phyloP scores from a whole-genome alignment of 1,140 invertebrate species.

The Leptonema lineaticorne region DNA sequence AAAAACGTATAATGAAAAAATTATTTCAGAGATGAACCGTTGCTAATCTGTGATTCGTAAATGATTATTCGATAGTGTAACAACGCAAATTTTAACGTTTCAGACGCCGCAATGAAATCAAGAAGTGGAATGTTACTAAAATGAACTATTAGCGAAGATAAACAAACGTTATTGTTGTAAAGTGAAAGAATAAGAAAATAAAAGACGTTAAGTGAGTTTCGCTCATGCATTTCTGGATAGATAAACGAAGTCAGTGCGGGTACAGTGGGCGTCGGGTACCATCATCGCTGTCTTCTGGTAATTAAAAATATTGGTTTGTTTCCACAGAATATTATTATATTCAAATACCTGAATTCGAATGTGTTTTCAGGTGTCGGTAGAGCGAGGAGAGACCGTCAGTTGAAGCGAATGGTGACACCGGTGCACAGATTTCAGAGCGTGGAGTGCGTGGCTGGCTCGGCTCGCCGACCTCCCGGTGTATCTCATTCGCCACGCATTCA shows the following conservation, averaged over 20 bases:
- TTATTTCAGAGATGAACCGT: too few species aligned
- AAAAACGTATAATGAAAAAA: too few species aligned
- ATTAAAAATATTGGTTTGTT: too few species aligned
- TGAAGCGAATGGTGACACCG: slow-evolving; percentile 67
- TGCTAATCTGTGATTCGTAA: too few species aligned
- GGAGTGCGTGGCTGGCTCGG: slow-evolving; percentile 57
- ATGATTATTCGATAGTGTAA: too few species aligned
- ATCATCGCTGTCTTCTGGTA: slow-evolving; percentile 56
- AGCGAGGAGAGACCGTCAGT: slow-evolving; percentile 44
- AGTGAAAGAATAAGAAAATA: neutral
- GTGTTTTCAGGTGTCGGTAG: slow-evolving; percentile 45
- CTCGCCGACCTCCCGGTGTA: slow-evolving; percentile 52
- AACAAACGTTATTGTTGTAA: neutral
- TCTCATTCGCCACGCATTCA: slow-evolving; percentile 29
- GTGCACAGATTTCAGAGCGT: slow-evolving; percentile 67
- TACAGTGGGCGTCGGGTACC: slow-evolving; percentile 62
- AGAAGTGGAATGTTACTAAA: too few species aligned
- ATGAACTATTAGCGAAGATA: too few species aligned
- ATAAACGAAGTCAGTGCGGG: slow-evolving; percentile 68
- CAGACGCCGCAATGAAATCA: too few species aligned
- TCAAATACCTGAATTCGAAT: neutral
- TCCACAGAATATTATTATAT: too few species aligned
- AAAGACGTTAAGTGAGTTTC: slow-evolving; percentile 19
- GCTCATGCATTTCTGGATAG: slow-evolving; percentile 73
- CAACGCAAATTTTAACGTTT: too few species aligned